A percentile compares a stretch with the other conserved stretches of the same genome.
Conservation (phyloP, 2,888 invertebrate genomes). For the Tribolium freemani region DNA sequence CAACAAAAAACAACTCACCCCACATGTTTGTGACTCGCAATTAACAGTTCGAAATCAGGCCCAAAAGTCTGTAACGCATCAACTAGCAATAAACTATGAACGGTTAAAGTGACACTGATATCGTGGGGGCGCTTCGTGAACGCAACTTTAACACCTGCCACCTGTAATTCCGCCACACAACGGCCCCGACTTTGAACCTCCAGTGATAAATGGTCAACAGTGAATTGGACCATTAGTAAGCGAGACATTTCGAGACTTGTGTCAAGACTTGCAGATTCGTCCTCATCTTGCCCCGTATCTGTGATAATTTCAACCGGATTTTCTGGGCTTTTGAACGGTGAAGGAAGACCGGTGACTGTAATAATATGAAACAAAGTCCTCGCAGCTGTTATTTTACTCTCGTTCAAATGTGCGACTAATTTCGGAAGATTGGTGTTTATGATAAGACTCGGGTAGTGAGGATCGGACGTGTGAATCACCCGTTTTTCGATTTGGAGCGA, state of each 20-base stretch:
- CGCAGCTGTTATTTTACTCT: conserved; percentile 85
- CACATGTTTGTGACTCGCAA: conserved; percentile 95
- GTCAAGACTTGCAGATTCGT: conserved; percentile 69
- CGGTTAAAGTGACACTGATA: conserved; percentile 84
- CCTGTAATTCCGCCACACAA: conserved; percentile 93
- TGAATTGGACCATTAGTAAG: conserved; percentile 86
- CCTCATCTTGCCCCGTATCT: conserved; percentile 55
- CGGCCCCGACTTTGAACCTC: conserved; percentile 90
- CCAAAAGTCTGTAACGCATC: conserved; percentile 97
- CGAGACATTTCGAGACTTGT: conserved; percentile 73
- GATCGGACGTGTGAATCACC: conserved; percentile 86
- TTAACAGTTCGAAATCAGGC: conserved; percentile 92
- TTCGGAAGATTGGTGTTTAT: conserved; percentile 89
- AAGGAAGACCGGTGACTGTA: conserved; percentile 66
- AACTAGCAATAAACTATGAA: conserved; percentile 92
- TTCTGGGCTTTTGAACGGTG: conserved; percentile 65
- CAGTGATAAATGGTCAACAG: conserved; percentile 87
- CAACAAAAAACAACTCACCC: conserved; percentile 72
- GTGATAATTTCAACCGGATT: conserved; percentile 53
- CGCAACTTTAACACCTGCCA: conserved; percentile 87
- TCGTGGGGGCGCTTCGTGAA: conserved; percentile 82
- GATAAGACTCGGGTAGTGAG: conserved; percentile 87
- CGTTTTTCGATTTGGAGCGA: conserved; percentile 82
- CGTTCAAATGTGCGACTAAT: conserved; percentile 90
- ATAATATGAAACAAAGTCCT: conserved; percentile 71